phyloP scores from a whole-genome alignment of 1,140 invertebrate species.

The Drosophila sucinea region DNA sequence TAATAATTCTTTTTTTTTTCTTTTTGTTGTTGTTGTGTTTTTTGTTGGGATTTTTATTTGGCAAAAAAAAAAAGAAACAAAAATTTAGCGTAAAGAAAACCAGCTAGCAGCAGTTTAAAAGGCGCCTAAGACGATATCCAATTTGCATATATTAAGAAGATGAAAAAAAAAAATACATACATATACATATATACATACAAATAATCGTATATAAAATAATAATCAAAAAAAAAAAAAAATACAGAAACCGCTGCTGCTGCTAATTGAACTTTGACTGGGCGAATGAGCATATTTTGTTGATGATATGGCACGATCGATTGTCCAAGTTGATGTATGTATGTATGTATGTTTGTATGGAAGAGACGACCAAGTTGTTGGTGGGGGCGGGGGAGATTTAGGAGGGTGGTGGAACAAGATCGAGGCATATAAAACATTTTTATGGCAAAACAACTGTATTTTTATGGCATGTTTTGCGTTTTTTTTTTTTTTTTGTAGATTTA shows the following conservation, averaged over 20 bases:
- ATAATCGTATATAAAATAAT: constrained; percentile 8
- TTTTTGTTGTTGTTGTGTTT: constrained; percentile 30
- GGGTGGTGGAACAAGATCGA: constrained; percentile 30
- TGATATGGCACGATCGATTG: constrained; percentile 14
- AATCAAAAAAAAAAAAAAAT: constrained; percentile 16
- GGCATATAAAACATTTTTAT: constrained; percentile 53
- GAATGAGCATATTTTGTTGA: constrained; percentile 14
- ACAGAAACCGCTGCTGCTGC: constrained; percentile 9
- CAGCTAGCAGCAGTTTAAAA: constrained; percentile 27
- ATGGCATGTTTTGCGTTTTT: constrained; percentile 45
- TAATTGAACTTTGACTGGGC: constrained; percentile 56
- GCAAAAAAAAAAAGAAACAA: constrained; percentile 28
- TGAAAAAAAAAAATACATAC: constrained; percentile 7
- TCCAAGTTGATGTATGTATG: constrained; percentile 7
- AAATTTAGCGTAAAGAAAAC: constrained; percentile 38
- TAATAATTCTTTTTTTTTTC: constrained; percentile 39
- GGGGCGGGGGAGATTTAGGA: constrained; percentile 23
- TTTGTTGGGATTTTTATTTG: constrained; percentile 27
- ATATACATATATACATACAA: neutral
- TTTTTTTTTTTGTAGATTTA: constrained; percentile 38
- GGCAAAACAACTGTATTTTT: constrained; percentile 51
- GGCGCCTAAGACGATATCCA: constrained; percentile 17
- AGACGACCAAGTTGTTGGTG: constrained; percentile 2
- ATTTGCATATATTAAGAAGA: constrained; percentile 27
- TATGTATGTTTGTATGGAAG: neutral